phyloP scores from a whole-genome alignment of 1,140 invertebrate genomes.

The Lasioglossum albipes region DNA sequence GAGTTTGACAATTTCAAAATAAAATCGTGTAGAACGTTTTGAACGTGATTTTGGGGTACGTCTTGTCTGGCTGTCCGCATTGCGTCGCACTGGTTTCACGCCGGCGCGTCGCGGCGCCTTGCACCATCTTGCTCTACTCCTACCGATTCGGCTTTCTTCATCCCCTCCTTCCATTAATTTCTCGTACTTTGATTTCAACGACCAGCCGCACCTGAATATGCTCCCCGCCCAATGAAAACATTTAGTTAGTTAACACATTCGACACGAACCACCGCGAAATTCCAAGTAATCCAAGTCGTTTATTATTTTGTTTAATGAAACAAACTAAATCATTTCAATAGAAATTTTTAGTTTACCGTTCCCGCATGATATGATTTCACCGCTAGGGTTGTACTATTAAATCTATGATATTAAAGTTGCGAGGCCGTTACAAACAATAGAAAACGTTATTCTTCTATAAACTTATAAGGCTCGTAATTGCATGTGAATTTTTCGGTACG shows the following conservation, averaged over 20 bases:
- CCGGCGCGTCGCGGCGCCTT: conserved; percentile 48
- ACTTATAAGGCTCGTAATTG: too few relatives aligned
- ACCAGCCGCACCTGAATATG: conserved; percentile 10
- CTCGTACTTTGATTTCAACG: conserved; percentile 10
- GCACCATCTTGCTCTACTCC: conserved; percentile 18
- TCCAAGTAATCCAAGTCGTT: too few relatives aligned
- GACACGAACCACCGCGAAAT: too few relatives aligned
- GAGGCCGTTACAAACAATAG: too few relatives aligned
- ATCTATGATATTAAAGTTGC: too few relatives aligned
- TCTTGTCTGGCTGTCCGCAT: conserved; percentile 50
- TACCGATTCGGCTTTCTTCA: conserved; percentile 1
- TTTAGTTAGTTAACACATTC: neutral
- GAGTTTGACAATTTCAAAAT: neutral
- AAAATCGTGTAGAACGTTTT: neutral
- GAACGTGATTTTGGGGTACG: neutral
- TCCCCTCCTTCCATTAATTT: neutral
- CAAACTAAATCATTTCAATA: too few relatives aligned
- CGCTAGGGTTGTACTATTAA: too few relatives aligned
- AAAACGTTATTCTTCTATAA: too few relatives aligned
- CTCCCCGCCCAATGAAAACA: conserved; percentile 5
- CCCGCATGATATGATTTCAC: too few relatives aligned
- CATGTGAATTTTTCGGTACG: too few relatives aligned
- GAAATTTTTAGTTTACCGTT: too few relatives aligned
- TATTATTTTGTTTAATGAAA: too few relatives aligned
- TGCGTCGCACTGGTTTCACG: conserved; percentile 54